Conservation (phyloP, 2,113 vertebrate genomes). For the Chamaetylas fuelleborni region DNA sequence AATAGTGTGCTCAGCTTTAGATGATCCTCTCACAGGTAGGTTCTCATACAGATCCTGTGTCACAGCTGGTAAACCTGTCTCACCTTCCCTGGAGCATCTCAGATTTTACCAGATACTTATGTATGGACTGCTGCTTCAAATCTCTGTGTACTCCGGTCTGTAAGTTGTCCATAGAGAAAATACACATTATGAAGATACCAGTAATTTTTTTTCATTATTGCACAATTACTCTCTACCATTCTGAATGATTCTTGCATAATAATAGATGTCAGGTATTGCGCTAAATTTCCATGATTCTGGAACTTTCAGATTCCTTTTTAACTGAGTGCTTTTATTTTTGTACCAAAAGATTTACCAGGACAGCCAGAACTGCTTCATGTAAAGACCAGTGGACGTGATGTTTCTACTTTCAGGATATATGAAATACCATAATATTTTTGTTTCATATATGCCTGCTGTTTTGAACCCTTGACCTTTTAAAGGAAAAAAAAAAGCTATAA, state of each 20-base stretch:
- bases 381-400: not conserved
- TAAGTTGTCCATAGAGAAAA: not conserved
- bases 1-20: not conserved
- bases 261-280: not conserved
- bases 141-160: not conserved
- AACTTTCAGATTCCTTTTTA: not conserved
- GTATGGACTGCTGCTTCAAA: not conserved
- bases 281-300: not conserved
- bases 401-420: not conserved
- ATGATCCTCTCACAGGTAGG: not conserved
- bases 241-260: not conserved
- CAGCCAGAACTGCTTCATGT: not conserved
- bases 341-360: not conserved
- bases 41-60: not conserved
- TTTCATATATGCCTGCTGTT: not conserved
- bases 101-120: not conserved
- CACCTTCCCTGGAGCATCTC: not conserved
- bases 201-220: not conserved
- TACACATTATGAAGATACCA: not conserved
- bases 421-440: not conserved
- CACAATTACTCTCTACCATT: not conserved
- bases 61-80: not conserved
- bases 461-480: not conserved
- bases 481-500: not conserved
- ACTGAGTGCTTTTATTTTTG: not conserved